A percentile compares a stretch with the other conserved stretches of the same genome.
phyloP scores from a whole-genome alignment of 1,140 invertebrate genomes.

The Colletes latitarsis region DNA sequence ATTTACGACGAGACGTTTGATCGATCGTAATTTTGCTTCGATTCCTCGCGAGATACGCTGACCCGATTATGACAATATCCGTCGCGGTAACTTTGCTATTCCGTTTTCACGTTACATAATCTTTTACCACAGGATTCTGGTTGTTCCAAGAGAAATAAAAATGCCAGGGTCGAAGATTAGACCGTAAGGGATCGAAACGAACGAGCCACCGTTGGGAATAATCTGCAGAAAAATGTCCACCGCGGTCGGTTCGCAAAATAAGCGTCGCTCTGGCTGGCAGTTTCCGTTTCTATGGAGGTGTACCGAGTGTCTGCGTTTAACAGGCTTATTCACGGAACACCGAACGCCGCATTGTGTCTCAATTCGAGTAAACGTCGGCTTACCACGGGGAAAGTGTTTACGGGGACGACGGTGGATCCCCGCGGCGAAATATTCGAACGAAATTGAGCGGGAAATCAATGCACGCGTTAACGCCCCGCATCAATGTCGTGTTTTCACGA shows the following conservation, averaged over 20 bases:
- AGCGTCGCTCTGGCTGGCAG: not conserved
- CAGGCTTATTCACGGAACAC: slow-evolving; percentile 59
- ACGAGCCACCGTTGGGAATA: not conserved
- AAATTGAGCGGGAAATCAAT: slow-evolving; percentile 69
- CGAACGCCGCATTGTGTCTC: slow-evolving; percentile 54
- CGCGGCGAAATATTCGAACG: slow-evolving; percentile 53
- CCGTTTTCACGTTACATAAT: too few species aligned
- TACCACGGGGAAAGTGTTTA: slow-evolving; percentile 27
- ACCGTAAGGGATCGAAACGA: too few species aligned
- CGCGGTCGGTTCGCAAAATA: too few species aligned
- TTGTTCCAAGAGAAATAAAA: too few species aligned
- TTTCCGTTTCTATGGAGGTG: slow-evolving; percentile 38
- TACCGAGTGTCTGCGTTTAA: slow-evolving; percentile 53
- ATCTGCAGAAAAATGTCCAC: not conserved
- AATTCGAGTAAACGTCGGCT: slow-evolving; percentile 66
- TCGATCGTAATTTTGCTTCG: too few species aligned
- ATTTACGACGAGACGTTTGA: not conserved
- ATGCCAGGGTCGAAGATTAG: too few species aligned
- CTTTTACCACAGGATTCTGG: too few species aligned
- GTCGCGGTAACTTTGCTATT: too few species aligned
- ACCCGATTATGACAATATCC: too few species aligned
- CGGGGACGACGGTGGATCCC: slow-evolving; percentile 34
- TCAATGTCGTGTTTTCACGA: slow-evolving; percentile 63
- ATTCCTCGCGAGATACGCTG: too few species aligned
- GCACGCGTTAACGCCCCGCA: slow-evolving; percentile 61